Conservation (phyloP, 2,888 invertebrate genomes). For the Acanthopleura granulata region DNA sequence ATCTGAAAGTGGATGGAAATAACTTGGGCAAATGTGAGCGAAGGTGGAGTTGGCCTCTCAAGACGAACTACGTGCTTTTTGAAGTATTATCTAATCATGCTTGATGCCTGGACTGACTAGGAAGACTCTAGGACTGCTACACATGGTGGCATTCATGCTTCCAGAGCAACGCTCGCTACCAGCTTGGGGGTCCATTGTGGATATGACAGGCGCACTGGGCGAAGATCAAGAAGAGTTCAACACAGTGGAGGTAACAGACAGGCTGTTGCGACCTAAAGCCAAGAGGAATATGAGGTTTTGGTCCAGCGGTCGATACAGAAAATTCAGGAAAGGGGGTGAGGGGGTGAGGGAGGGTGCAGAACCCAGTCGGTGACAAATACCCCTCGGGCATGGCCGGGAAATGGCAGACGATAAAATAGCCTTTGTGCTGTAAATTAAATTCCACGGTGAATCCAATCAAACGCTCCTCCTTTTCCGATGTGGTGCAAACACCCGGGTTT, state of each 20-base stretch:
- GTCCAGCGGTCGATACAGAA: not conserved
- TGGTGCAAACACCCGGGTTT: constrained; percentile 1
- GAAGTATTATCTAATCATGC: not conserved
- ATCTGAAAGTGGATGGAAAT: too few species aligned
- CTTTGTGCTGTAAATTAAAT: constrained; percentile 19
- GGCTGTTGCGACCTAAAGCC: not conserved
- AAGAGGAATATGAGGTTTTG: not conserved
- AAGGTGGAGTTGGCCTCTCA: too few species aligned
- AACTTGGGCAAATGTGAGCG: too few species aligned
- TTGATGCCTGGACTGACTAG: not conserved
- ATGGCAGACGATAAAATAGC: constrained; percentile 18
- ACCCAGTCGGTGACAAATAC: constrained; percentile 6
- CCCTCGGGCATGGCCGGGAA: not conserved
- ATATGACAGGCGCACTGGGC: too few species aligned
- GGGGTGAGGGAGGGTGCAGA: too few species aligned
- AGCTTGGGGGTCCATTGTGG: too few species aligned
- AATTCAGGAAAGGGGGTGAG: not conserved
- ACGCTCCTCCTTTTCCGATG: not conserved
- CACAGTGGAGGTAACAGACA: too few species aligned
- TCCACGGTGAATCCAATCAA: constrained; percentile 17
- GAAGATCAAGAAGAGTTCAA: too few species aligned
- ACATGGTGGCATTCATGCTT: too few species aligned
- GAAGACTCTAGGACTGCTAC: too few species aligned
- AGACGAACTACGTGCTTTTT: not conserved
- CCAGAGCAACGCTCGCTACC: too few species aligned